Evolutionary conservation across 2,888 invertebrate species (phyloP).

Genomic region (Venustoraphidia nigricollis): DNA sequence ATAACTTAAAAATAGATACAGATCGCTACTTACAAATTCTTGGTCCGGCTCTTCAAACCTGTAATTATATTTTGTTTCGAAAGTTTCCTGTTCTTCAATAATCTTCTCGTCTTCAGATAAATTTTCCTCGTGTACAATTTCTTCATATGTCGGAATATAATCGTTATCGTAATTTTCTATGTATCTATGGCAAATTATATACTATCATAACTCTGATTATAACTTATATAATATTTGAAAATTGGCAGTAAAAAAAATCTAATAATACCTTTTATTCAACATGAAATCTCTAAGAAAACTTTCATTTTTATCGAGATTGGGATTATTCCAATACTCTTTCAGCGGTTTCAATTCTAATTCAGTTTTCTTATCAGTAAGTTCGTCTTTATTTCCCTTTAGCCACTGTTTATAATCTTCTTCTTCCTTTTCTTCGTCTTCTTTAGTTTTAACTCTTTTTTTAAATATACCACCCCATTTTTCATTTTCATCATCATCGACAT

Average conservation of each 20-base stretch:
- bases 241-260: not conserved
- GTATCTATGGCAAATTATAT: slow-evolving; percentile 23
- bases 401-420: slow-evolving; percentile 57
- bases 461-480: slow-evolving; percentile 36
- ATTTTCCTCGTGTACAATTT: slow-evolving; percentile 43
- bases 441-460: slow-evolving; percentile 35
- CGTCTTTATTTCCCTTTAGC: slow-evolving; percentile 57
- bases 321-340: slow-evolving; percentile 72
- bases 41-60: slow-evolving; percentile 92
- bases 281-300: slow-evolving; percentile 87
- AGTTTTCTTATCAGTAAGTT: slow-evolving; percentile 38
- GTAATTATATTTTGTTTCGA: slow-evolving; percentile 91
- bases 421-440: slow-evolving; percentile 32
- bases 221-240: no score
- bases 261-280: slow-evolving; percentile 57
- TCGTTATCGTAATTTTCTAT: slow-evolving; percentile 30
- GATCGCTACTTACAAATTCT: slow-evolving; percentile 51
- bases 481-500: slow-evolving; percentile 35
- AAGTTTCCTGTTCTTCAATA: slow-evolving; percentile 71
- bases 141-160: slow-evolving; percentile 45
- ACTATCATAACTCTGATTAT: no score
- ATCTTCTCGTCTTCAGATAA: slow-evolving; percentile 66
- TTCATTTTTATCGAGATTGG: slow-evolving; percentile 67
- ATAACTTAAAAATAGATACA: not conserved
- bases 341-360: slow-evolving; percentile 55